phyloP scores from a whole-genome alignment of 2,797 vertebrate species.

The Eurystomus glaucurus region DNA sequence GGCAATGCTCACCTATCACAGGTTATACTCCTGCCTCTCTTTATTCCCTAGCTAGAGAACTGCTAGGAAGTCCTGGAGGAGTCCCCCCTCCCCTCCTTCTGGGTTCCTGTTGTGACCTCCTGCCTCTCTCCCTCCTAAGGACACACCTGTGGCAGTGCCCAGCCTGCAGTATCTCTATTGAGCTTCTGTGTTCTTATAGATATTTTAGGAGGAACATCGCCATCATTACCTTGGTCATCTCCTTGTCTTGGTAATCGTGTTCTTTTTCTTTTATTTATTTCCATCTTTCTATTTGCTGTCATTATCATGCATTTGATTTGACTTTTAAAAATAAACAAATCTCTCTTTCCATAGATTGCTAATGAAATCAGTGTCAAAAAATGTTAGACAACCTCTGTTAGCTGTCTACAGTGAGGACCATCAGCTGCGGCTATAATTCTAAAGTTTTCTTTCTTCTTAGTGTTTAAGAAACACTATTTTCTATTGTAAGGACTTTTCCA shows the following conservation, averaged over 20 bases:
- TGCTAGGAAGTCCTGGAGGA: neutral
- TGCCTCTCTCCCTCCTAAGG: neutral
- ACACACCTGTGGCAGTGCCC: accelerated
- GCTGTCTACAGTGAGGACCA: neutral
- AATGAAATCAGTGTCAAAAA: neutral
- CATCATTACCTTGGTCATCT: neutral
- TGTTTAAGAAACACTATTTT: neutral
- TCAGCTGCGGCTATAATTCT: neutral
- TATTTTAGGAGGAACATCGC: neutral
- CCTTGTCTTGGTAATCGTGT: neutral
- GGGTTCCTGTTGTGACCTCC: neutral
- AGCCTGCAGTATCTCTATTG: neutral
- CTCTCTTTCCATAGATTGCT: neutral
- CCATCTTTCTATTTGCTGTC: neutral
- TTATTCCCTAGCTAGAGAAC: neutral
- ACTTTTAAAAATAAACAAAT: neutral
- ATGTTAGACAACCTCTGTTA: neutral
- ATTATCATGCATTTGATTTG: neutral
- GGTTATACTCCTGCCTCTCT: neutral
- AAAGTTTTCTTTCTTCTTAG: neutral
- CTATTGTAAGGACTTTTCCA: neutral
- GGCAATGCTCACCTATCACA: neutral
- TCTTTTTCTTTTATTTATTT: neutral
- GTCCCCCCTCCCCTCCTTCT: accelerated
- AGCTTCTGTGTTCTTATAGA: neutral